phyloP scores from a whole-genome alignment of 2,113 vertebrate genomes.

The Bettongia penicillata region DNA sequence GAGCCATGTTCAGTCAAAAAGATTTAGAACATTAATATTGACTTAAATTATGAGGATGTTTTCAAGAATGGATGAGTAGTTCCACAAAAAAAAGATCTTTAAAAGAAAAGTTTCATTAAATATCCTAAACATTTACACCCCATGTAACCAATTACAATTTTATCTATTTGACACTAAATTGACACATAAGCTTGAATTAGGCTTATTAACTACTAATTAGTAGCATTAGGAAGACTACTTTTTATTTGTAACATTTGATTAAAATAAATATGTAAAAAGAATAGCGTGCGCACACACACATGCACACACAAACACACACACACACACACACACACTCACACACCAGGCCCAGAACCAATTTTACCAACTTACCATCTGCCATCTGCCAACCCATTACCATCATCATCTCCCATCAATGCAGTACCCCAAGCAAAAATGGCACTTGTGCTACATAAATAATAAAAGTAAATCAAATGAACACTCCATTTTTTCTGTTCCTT shows the following conservation, averaged over 20 bases:
- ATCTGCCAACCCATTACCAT: neutral
- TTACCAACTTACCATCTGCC: neutral
- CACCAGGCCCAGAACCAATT: neutral
- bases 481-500: neutral
- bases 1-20: neutral
- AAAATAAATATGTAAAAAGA: neutral
- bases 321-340: neutral
- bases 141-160: constrained; percentile 17
- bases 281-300: too few species aligned
- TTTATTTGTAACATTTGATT: constrained; percentile 1
- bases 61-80: neutral
- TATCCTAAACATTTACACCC: neutral
- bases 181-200: neutral
- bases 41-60: neutral
- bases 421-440: neutral
- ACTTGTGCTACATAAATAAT: neutral
- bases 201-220: neutral
- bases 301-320: too few species aligned
- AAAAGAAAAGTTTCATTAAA: constrained; percentile 33
- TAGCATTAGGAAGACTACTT: neutral
- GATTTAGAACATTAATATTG: constrained; percentile 1
- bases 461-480: neutral
- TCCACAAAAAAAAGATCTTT: constrained; percentile 9
- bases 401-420: neutral
- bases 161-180: constrained; percentile 20